Evolutionary conservation across 2,113 vertebrate genomes (phyloP).

Genomic region (Trichomycterus rosablanca): DNA sequence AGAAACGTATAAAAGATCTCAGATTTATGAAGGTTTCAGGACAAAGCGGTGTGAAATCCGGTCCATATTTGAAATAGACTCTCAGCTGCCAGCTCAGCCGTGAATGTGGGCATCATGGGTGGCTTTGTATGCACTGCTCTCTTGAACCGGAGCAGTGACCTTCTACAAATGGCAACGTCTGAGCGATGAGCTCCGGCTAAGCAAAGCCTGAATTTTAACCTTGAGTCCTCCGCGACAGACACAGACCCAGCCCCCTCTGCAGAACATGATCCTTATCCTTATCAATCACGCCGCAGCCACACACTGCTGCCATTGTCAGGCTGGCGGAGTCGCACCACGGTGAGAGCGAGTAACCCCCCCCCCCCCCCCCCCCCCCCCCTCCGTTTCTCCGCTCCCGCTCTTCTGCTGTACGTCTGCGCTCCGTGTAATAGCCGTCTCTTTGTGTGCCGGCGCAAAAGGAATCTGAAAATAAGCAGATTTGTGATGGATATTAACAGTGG

Average conservation of each 20-base stretch:
- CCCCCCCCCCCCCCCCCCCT: slow-evolving; percentile 52
- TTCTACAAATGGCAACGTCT: slow-evolving; percentile 2
- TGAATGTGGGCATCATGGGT: background rate
- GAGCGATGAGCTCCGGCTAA: slow-evolving; percentile 1
- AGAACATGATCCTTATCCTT: slow-evolving; percentile 51
- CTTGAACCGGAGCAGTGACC: background rate
- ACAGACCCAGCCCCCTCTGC: slow-evolving; percentile 7
- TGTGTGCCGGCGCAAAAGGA: slow-evolving; percentile 60
- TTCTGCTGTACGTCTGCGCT: background rate
- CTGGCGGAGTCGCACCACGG: slow-evolving; percentile 43
- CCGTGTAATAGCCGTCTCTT: slow-evolving; percentile 54
- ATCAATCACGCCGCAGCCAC: slow-evolving; percentile 57
- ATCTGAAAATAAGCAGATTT: slow-evolving; percentile 72
- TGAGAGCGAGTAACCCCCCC: slow-evolving; percentile 54
- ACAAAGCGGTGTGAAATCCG: no score
- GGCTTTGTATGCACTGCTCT: background rate
- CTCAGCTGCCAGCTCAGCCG: slow-evolving; percentile 12
- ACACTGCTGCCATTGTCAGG: slow-evolving; percentile 62
- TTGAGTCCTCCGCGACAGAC: background rate
- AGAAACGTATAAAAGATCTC: no score
- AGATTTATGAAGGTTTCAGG: no score
- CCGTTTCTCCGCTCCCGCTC: slow-evolving; percentile 42
- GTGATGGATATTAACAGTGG: slow-evolving; percentile 36
- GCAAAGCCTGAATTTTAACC: slow-evolving; percentile 9
- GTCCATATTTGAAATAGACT: no score